Evolutionary conservation across 2,888 invertebrate species (phyloP), one percentile per base, ranked within the genome.

Genomic region (Stegophylla sp.): DNA sequence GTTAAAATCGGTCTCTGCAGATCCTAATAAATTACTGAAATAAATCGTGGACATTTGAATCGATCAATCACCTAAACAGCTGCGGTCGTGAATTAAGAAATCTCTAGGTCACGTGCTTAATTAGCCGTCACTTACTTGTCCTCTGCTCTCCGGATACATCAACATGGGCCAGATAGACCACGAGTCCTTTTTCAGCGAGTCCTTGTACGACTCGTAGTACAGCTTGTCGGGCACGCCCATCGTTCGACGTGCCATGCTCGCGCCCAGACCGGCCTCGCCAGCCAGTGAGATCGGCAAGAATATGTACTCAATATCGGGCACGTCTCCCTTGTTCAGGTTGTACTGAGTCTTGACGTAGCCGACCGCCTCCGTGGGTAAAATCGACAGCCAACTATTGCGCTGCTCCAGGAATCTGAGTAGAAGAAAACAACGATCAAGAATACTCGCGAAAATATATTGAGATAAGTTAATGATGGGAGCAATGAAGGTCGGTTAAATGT

Each of bases 291-390:
- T 76, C 9, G 84, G 82, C 0, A 84, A 67, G 41, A 85, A 84
- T 15, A 85, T 83, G 20, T 84, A 83, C 72, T 85, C 85, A 5
- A 85, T 83, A 83, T 85, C 85, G 1, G 85, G 85, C 7, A 77
- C 23, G 28, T 83, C 83, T 43, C 83, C 87, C 3, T 85, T 84
- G 17, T 83, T 72, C 79, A 85, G 83, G n/a, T 86, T 86, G 82
- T 86, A 86, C 81, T 86, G 86, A 10, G 84, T 84, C 53, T 86
- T 86, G 34, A 88, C 85, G 83, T 88, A 88, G 1, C 87, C 88
- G 3, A 88, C 84, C 0, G 86, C 88, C 84, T 88, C 87, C 3
- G 87, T 87, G 3, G 88, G 88, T 17, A 87, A 83, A 3, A 86
- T 85, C 0, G 87, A 86, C 75, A 86, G 83, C 10, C 85, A 86